Evolutionary conservation across 2,888 invertebrate species (phyloP).

Genomic region (Thelaira solivaga): DNA sequence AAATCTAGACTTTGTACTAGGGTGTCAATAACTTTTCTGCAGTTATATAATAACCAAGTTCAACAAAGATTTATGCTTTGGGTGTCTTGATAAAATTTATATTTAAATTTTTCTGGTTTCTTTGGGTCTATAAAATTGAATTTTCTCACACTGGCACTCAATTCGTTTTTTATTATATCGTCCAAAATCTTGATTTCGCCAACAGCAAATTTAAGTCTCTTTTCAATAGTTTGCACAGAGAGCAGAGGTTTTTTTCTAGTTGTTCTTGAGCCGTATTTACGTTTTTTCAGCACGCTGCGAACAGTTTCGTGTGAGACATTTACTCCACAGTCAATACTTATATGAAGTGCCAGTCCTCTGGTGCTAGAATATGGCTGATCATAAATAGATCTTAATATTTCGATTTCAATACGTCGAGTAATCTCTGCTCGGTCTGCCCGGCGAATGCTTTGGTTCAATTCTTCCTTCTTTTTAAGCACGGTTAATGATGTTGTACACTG

Average conservation of each 20-base stretch:
- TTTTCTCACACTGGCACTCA: background rate
- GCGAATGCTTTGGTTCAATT: no score
- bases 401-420: no score
- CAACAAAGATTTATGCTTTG: slow-evolving; percentile 10
- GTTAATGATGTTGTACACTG: no score
- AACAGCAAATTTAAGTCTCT: background rate
- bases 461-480: no score
- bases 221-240: slow-evolving; percentile 6
- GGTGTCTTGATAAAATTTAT: slow-evolving; percentile 13
- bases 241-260: slow-evolving; percentile 9
- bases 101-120: slow-evolving; percentile 1
- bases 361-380: slow-evolving; percentile 14
- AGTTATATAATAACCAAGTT: background rate
- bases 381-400: slow-evolving; percentile 27
- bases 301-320: background rate
- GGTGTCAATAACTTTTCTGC: background rate
- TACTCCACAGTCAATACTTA: background rate
- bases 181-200: background rate
- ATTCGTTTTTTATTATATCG: background rate
- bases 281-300: background rate
- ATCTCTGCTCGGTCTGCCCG: no score
- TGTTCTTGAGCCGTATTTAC: background rate
- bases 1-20: background rate
- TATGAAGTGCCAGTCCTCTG: slow-evolving; percentile 2
- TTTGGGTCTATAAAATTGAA: slow-evolving; percentile 2